phyloP scores from a whole-genome alignment of 2,888 invertebrate species.

The Exephanes ischioxanthus region DNA sequence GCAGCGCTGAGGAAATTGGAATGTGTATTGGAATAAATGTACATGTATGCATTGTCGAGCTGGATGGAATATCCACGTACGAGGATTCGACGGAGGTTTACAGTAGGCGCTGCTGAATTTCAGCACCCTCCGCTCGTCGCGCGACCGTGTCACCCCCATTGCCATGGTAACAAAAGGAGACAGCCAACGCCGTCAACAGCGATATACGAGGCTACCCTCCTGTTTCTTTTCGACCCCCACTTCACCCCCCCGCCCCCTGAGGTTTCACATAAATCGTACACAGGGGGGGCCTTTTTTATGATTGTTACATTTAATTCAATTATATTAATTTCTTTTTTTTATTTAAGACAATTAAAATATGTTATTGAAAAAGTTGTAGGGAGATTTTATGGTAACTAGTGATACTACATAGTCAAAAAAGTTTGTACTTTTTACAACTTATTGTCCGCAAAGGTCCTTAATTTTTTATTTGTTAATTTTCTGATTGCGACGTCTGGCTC shows the following conservation, averaged over 20 bases:
- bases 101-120: slow-evolving; percentile 14
- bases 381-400: no score
- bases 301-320: background rate
- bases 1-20: background rate
- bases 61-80: slow-evolving; percentile 2
- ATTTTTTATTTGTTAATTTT: no score
- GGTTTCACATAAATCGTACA: background rate
- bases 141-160: slow-evolving; percentile 43
- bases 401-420: no score
- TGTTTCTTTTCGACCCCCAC: background rate
- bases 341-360: no score
- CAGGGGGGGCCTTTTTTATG: background rate
- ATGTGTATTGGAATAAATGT: background rate
- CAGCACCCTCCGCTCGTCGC: slow-evolving; percentile 39
- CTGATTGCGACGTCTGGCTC: no score
- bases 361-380: no score
- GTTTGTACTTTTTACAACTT: no score
- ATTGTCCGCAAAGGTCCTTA: no score
- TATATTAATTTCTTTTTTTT: no score
- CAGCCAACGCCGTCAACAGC: slow-evolving; percentile 26
- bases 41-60: background rate
- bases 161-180: slow-evolving; percentile 60
- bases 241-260: background rate
- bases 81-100: background rate
- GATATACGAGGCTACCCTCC: slow-evolving; percentile 11